These are phyloP conservation scores for Drosophila melanica DNA, from an alignment of 1,140 invertebrate species.

Conservation along the genomic window DNA sequence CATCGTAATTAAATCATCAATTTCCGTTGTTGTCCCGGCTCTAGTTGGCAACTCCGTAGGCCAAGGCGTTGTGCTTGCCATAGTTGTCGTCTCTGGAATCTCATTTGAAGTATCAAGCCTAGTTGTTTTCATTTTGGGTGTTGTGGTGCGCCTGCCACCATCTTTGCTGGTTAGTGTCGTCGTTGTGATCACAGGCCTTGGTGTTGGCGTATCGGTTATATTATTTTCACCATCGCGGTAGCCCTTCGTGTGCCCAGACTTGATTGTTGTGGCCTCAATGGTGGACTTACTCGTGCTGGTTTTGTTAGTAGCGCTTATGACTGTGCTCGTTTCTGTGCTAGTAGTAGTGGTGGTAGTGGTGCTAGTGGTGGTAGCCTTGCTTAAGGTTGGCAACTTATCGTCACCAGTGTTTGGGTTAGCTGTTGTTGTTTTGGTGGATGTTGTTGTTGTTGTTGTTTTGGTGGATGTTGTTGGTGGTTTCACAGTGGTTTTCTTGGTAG, in stretches of 20 bases:
- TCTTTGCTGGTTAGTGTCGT: slow-evolving; percentile 58
- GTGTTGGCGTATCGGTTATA: slow-evolving; percentile 73
- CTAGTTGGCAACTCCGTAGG: slow-evolving; percentile 82
- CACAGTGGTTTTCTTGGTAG: slow-evolving; percentile 72
- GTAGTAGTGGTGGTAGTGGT: slow-evolving; percentile 54
- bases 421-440: slow-evolving; percentile 59
- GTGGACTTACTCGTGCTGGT: slow-evolving; percentile 60
- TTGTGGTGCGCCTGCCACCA: slow-evolving; percentile 60
- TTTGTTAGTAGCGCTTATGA: slow-evolving; percentile 68
- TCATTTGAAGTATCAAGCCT: slow-evolving; percentile 79
- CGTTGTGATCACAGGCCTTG: slow-evolving; percentile 53
- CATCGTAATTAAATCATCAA: slow-evolving; percentile 47
- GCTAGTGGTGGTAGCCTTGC: slow-evolving; percentile 38
- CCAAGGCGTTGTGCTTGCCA: slow-evolving; percentile 49
- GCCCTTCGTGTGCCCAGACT: slow-evolving; percentile 71
- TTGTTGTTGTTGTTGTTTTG: slow-evolving; percentile 48
- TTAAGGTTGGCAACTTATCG: slow-evolving; percentile 52
- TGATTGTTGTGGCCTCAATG: slow-evolving; percentile 63
- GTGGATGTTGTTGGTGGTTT: slow-evolving; percentile 69
- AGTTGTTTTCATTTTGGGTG: slow-evolving; percentile 79
- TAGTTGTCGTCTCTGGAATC: slow-evolving; percentile 61
- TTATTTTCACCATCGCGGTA: slow-evolving; percentile 83
- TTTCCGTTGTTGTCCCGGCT: slow-evolving; percentile 66
- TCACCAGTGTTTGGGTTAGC: slow-evolving; percentile 65
- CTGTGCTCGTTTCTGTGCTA: slow-evolving; percentile 70